Evolutionary conservation across 1,140 invertebrate genomes (phyloP), one percentile per base, ranked within the genome.

Genomic region (Temnothorax nylanderi): DNA sequence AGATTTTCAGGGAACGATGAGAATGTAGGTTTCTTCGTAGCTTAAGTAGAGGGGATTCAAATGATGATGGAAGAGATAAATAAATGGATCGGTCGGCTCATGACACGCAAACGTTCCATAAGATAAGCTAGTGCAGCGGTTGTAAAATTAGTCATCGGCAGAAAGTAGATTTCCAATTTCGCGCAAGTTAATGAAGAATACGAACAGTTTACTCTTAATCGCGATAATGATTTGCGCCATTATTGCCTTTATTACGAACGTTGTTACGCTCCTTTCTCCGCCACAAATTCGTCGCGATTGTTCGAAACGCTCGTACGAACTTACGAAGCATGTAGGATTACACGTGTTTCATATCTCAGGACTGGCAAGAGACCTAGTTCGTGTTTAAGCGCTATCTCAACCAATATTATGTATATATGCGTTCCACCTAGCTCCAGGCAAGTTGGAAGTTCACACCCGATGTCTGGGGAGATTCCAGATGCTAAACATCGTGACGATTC

Each of bases 311-410:
- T 26, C 41, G 80, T 47, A 21, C 54, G 41, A 74, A 4, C 41
- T 69, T 47, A 21, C 54, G 41, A 74, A 4, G 13, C 16, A 54
- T 47, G 26, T 16, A 60, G 44, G 41, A 75, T 84, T 84, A 60
- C 69, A 84, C 67, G 54, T 62, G 54, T 74, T 82, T 54, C 26
- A 21, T 72, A 72, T 58, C 41, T 75, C 80, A 62, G 67, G 54
- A 82, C 60, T 82, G 80, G 67, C 41, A 60, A n/a, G 54, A 82
- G 69, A 84, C n/a, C 69, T 37, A 75, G 80, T 75, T 84, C 69
- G 69, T 47, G 51, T 74, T 74, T 60, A 74, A 82, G 80, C 51
- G 18, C 37, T 34, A 74, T 82, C 21, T 7, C 37, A 75, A 60
- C 54, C 69, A 74, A 60, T 62, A 74, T 84, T 72, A 72, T 72